Base-by-base conservation (phyloP, 2,888 invertebrate species). In the Scrobipalpa atriplicella region DNA sequence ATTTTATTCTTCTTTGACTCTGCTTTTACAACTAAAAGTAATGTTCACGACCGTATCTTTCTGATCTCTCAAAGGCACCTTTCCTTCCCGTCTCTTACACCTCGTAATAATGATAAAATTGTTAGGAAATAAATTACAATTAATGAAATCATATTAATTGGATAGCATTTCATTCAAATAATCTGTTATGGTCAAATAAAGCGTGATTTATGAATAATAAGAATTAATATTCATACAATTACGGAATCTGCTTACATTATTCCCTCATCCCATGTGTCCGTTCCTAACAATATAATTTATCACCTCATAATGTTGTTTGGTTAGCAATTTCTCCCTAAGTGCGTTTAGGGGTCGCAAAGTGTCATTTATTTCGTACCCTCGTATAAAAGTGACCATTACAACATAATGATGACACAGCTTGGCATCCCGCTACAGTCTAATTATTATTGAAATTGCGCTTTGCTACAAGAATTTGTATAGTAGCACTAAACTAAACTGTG, bases 301-400 rank as follows among this genome's bases (percentile, higher is more conserved):
- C 6, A 13, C 56, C 29, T n/a, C 29, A 56, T 56, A 56, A 56
- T 56, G 29, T 56, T 29, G 29, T 56, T 56, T 56, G 56, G 56
- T 56, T 56, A 56, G 36, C 56, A 56, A 56, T 56, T 56, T 56
- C 13, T 56, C 56, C 56, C 19, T 52, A 52, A 56, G 56, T 29
- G 56, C 56, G 56, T 56, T 56, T 29, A 56, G 56, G 56, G 56
- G 56, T 56, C 56, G 56, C 56, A 64, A 66, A 66, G 43, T 60
- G 54, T 64, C 66, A 38, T 62, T 62, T 64, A 64, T 66, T 64
- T 68, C 64, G 64, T 66, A 68, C 64, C 66, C 66, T 66, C 64
- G 19, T 56, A 66, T 68, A 68, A 68, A 68, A 64, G 66, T 68
- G 64, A 64, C 66, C 68, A 60, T 66, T 62, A 54, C 52, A 9